Base-by-base conservation (phyloP, 2,113 vertebrate genomes). In the Maccullochella peelii region DNA sequence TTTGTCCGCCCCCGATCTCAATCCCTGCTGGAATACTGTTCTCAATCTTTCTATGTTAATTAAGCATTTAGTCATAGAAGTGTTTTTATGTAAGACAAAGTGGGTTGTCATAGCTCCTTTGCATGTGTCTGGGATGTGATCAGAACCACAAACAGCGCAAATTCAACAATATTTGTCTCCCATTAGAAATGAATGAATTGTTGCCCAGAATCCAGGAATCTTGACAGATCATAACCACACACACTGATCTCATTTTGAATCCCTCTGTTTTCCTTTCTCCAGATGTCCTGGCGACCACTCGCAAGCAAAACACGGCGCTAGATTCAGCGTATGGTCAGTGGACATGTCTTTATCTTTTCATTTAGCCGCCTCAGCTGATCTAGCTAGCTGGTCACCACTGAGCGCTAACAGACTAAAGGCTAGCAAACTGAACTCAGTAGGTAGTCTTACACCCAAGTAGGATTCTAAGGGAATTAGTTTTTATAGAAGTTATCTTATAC, bases 251-350 rank as follows among this genome's bases (percentile, higher is more conserved):
- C 42, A 6, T 21, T 21, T 4, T 36, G 1, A 8, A 55, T 77
- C 16, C 68, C n/a, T 91, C 40, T 86, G 18, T 2, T 27, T 84
- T 5, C 86, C n/a, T 76, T 57, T 55, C 63, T 89, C 14, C 93
- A 96, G 96, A 96, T 68, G 86, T 96, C 82, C 87, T 95, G 92
- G 94, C 95, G 5, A 95, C 96, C 12, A 96, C 96, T 8, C 94
- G 95, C 52, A 95, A 92, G 87, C 94, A 95, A 54, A 95, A 95
- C 89, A 85, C 95, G 4, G 92, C 93, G 0, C 92, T 94, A 9
- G 96, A 97, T 73, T 95, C 94, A 0, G 94, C 95, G 63, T 96
- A 96, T 66, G 96, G 96, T 97, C 82, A 96, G 95, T 95, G 75
- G 14, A 82, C 36, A 23, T 23, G 47, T 73, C 40, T 74, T 47